Evolutionary conservation across 2,888 invertebrate genomes (phyloP), one percentile per base, ranked within the genome.

Genomic region (Aphrophora alni): DNA sequence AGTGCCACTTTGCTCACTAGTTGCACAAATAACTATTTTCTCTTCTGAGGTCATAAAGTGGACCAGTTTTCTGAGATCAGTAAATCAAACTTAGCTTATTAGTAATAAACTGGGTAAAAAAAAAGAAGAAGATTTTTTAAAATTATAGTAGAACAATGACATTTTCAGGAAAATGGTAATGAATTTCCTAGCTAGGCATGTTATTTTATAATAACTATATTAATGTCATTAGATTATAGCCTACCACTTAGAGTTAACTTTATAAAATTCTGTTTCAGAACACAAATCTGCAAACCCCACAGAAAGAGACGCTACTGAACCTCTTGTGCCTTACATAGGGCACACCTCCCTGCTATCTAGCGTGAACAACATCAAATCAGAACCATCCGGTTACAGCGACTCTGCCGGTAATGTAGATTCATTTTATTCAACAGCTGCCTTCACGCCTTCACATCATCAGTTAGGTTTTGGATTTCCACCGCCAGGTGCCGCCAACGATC

Each of bases 261-360:
- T 7, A 26, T 1, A 72, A 72, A 24, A 3, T 59, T 24, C 4
- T 73, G 7, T 78, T 75, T 5, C 80, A 80, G 80, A 80, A 21
- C n/a, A 59, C 59, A 59, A 59, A 14, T 21, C 51, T 28, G 21
- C 44, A 51, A 77, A 77, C 33, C 59, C 26, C 12, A 88, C 88
- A n/a, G 92, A 88, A 80, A 86, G 86, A 69, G 88, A 85, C 78
- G 85, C 86, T 3, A 21, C 59, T 21, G 59, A 59, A 10, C 59
- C 59, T n/a, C 12, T 59, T 21, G 59, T 59, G 10, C 90, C 90
- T 0, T 91, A 90, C 86, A 87, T 92, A 68, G 92, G 91, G 0
- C 92, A 92, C 85, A 91, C 91, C 26, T 90, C 91, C 5, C 87
- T 92, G 17, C 87, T 92, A 83, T 89, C 91, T 69, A 87, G 87